phyloP scores from a whole-genome alignment of 1,140 invertebrate species.

The Agrypnia vestita region DNA sequence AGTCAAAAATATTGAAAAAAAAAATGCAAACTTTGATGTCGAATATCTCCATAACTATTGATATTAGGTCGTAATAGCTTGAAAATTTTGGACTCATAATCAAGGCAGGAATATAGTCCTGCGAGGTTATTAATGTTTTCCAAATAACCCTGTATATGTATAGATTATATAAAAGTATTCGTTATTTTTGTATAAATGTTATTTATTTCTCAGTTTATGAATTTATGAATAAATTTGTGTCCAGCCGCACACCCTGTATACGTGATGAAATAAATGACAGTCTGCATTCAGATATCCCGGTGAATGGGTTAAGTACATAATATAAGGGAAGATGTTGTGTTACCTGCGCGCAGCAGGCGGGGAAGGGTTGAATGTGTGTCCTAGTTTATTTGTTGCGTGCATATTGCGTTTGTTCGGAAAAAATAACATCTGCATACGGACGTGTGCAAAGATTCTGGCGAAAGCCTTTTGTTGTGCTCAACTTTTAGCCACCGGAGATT shows the following conservation, averaged over 20 bases:
- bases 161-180: too few species aligned
- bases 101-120: too few species aligned
- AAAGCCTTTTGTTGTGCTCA: not conserved
- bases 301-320: constrained; percentile 14
- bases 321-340: constrained; percentile 32
- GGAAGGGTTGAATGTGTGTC: constrained; percentile 27
- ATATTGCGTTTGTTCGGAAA: constrained; percentile 26
- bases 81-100: too few species aligned
- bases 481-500: too few species aligned
- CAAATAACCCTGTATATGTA: too few species aligned
- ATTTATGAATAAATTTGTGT: not conserved
- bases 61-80: too few species aligned
- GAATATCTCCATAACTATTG: too few species aligned
- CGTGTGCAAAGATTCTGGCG: not conserved
- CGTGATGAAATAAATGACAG: constrained; percentile 18
- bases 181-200: too few species aligned
- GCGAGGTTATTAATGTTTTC: too few species aligned
- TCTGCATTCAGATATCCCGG: constrained; percentile 7
- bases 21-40: too few species aligned
- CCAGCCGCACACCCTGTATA: constrained; percentile 2
- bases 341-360: not conserved
- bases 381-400: constrained; percentile 26
- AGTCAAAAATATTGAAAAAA: too few species aligned
- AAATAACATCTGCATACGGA: constrained; percentile 32
- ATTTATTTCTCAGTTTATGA: not conserved